Evolutionary conservation across 2,113 vertebrate species (phyloP).

Genomic region (Rhinoptilus africanus): DNA sequence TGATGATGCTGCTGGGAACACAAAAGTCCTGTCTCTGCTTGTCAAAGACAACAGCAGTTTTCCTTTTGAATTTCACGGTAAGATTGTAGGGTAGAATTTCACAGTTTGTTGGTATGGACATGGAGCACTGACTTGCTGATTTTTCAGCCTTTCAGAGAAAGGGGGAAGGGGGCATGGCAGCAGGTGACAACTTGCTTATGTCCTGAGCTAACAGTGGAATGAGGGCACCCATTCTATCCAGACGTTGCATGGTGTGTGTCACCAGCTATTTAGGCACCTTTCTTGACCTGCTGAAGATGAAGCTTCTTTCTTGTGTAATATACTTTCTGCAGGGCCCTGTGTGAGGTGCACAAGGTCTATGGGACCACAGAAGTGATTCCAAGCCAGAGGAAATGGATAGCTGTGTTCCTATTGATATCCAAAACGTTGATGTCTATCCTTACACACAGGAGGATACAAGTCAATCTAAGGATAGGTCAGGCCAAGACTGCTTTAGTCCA

Average conservation of each 20-base stretch:
- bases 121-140: background rate
- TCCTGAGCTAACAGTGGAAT: background rate
- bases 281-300: background rate
- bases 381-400: background rate
- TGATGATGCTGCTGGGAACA: background rate
- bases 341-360: background rate
- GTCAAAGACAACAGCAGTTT: background rate
- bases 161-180: accelerated
- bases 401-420: background rate
- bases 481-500: background rate
- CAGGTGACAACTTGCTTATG: background rate
- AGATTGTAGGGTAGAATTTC: background rate
- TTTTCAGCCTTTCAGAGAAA: background rate
- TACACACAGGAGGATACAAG: too few species aligned
- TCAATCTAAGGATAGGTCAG: too few species aligned
- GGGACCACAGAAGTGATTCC: too few species aligned
- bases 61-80: background rate
- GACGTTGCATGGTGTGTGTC: background rate
- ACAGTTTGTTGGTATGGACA: background rate
- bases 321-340: background rate
- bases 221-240: background rate
- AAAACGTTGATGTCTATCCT: background rate
- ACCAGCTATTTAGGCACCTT: background rate
- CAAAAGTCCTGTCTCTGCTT: background rate
- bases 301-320: background rate